Percentiles rank a stretch among this genome's conserved stretches.
Evolutionary conservation across 1,140 invertebrate genomes (phyloP).

Genomic region (Protaetia brevitarsis): DNA sequence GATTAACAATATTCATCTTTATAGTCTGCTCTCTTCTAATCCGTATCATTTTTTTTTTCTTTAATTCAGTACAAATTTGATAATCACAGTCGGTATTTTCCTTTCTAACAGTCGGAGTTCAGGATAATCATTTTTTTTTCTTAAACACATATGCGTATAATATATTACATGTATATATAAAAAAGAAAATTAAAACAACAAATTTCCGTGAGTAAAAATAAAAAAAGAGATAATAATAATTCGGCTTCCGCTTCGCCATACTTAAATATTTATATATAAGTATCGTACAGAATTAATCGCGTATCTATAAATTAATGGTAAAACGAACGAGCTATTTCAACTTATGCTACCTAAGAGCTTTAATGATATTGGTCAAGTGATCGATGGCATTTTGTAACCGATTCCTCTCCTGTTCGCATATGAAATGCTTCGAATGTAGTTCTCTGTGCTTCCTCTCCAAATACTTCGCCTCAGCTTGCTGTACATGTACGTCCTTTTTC

Average conservation of each 20-base stretch:
- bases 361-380: conserved; percentile 39
- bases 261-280: neutral
- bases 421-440: conserved; percentile 33
- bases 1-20: conserved; percentile 12
- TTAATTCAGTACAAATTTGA: conserved; percentile 21
- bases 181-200: neutral
- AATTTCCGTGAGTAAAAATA: too few relatives aligned
- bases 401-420: conserved; percentile 35
- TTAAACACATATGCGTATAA: neutral
- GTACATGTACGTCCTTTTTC: conserved; percentile 32
- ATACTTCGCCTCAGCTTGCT: conserved; percentile 32
- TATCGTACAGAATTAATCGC: neutral
- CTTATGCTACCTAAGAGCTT: conserved; percentile 40
- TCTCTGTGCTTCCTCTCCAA: conserved; percentile 35
- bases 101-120: conserved; percentile 14
- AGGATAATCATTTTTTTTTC: conserved; percentile 7
- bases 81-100: conserved; percentile 21
- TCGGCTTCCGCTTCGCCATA: neutral
- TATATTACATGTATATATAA: conserved; percentile 6
- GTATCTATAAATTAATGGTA: conserved; percentile 6
- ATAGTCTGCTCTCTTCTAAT: neutral
- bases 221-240: conserved; percentile 14
- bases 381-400: conserved; percentile 35
- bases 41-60: neutral
- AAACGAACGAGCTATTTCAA: conserved; percentile 15